Evolutionary conservation across 2,113 vertebrate genomes (phyloP).

Genomic region (Prunella fulvescens): DNA sequence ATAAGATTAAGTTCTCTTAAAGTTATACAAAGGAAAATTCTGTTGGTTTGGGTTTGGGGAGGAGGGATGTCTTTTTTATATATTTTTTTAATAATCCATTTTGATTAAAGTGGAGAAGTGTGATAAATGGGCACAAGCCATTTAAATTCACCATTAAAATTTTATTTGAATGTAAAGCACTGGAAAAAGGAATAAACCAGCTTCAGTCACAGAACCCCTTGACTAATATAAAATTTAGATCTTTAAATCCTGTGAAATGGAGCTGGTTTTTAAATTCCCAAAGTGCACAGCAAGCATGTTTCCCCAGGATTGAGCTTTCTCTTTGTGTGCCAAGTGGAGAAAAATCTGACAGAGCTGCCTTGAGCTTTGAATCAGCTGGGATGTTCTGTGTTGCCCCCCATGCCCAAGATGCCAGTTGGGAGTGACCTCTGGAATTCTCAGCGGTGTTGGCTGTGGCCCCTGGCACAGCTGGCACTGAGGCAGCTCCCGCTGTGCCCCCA

Average conservation of each 20-base stretch:
- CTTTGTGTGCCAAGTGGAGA: background rate
- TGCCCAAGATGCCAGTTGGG: background rate
- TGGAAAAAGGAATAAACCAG: background rate
- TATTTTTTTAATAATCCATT: background rate
- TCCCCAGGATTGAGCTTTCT: background rate
- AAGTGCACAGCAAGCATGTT: background rate
- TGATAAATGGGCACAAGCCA: background rate
- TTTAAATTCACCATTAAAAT: background rate
- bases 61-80: background rate
- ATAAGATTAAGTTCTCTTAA: background rate
- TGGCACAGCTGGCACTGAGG: background rate
- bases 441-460: background rate
- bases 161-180: background rate
- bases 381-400: background rate
- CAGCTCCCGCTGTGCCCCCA: slow-evolving; percentile 36
- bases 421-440: background rate
- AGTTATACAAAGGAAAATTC: background rate
- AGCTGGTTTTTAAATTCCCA: background rate
- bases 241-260: background rate
- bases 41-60: background rate
- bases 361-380: background rate
- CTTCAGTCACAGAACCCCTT: background rate
- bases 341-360: background rate
- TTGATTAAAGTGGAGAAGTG: background rate
- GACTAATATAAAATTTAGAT: background rate